Evolutionary conservation across 2,113 vertebrate species (phyloP).

Genomic region (Oostethus manadensis): DNA sequence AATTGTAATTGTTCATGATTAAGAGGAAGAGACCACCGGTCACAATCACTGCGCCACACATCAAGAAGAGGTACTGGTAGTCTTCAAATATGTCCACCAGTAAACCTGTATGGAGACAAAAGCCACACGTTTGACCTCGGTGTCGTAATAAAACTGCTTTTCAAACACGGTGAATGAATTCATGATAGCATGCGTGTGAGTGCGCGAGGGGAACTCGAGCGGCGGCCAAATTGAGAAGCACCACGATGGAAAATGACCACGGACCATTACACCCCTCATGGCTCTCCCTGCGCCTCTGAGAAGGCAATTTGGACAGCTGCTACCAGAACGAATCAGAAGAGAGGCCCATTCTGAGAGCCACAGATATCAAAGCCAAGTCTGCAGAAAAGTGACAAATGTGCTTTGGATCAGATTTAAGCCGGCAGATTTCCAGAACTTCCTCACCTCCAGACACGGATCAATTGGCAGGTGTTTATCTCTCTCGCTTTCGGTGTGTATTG

Average conservation of each 20-base stretch:
- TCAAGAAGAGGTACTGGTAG: slow-evolving; percentile 78
- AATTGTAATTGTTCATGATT: slow-evolving; percentile 78
- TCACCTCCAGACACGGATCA: slow-evolving; percentile 19
- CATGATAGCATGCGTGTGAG: not conserved
- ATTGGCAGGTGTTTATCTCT: slow-evolving; percentile 18
- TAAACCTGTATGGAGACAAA: slow-evolving; percentile 59
- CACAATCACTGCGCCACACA: slow-evolving; percentile 75
- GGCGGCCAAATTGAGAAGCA: slow-evolving; percentile 37
- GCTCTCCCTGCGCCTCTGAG: slow-evolving; percentile 26
- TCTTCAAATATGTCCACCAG: slow-evolving; percentile 72
- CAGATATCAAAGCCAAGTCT: slow-evolving; percentile 47
- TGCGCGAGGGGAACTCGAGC: slow-evolving; percentile 12
- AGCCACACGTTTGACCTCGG: not conserved
- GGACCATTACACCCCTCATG: slow-evolving; percentile 42
- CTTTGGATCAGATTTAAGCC: slow-evolving; percentile 53
- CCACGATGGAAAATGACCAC: slow-evolving; percentile 46
- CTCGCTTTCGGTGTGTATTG: slow-evolving; percentile 9
- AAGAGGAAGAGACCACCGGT: slow-evolving; percentile 75
- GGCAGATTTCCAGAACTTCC: slow-evolving; percentile 23
- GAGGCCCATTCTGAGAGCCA: slow-evolving; percentile 46
- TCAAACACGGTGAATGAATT: not conserved
- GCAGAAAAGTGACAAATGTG: slow-evolving; percentile 60
- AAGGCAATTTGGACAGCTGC: slow-evolving; percentile 60
- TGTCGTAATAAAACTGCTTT: not conserved
- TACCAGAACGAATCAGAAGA: slow-evolving; percentile 59